Evolutionary conservation across 2,797 vertebrate species (phyloP).

Genomic region (Ispidina picta): DNA sequence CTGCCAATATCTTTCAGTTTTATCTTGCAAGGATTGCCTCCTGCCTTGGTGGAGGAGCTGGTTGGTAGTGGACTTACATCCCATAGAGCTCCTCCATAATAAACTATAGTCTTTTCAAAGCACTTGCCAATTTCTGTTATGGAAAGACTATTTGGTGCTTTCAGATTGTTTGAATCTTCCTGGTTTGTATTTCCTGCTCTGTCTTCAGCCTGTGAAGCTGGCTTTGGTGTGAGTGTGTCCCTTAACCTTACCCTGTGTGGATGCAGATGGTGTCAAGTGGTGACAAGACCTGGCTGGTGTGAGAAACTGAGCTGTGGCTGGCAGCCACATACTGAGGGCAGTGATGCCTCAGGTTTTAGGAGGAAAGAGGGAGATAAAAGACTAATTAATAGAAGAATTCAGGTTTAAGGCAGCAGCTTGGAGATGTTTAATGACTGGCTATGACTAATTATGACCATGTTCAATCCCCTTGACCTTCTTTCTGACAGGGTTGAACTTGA

Average conservation of each 20-base stretch:
- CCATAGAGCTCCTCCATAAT: neutral
- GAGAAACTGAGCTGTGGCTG: neutral
- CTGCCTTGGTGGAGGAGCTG: neutral
- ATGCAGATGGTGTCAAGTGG: neutral
- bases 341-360: neutral
- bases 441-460: neutral
- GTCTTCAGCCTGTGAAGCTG: neutral
- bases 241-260: neutral
- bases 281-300: neutral
- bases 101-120: neutral
- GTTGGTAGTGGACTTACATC: neutral
- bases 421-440: neutral
- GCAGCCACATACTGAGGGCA: neutral
- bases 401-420: neutral
- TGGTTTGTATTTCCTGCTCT: neutral
- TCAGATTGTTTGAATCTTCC: neutral
- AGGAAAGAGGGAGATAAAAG: neutral
- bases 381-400: neutral
- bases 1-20: neutral
- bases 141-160: neutral
- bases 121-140: neutral
- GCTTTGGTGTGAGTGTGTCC: neutral
- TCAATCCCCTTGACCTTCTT: neutral
- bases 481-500: neutral
- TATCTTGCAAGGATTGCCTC: neutral